phyloP scores from a whole-genome alignment of 2,113 vertebrate genomes.

The Ictalurus furcatus region DNA sequence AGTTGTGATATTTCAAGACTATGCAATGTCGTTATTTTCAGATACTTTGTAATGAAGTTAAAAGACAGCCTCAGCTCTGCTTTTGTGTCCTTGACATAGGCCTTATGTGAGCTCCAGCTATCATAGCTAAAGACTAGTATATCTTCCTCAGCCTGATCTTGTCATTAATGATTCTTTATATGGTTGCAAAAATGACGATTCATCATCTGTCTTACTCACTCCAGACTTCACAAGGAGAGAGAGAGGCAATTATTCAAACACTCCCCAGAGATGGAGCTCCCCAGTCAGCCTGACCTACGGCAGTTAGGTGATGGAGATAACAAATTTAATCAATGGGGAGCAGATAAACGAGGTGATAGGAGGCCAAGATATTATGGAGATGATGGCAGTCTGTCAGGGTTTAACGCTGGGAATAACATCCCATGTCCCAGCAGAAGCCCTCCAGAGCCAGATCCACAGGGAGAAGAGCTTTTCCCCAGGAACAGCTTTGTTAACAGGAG shows the following conservation, averaged over 20 bases:
- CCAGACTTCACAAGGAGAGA: constrained; percentile 13
- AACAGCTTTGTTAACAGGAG: neutral
- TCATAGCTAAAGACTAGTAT: constrained; percentile 44
- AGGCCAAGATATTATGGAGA: neutral
- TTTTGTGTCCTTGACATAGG: constrained; percentile 6
- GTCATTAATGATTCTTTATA: neutral
- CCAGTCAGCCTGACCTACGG: neutral
- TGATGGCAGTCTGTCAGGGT: neutral
- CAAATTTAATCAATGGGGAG: neutral
- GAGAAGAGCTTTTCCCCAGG: constrained; percentile 10
- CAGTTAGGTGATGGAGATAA: neutral
- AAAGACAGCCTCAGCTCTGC: neutral
- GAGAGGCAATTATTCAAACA: neutral
- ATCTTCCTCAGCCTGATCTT: constrained; percentile 46
- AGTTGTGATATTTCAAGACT: neutral
- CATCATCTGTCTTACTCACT: neutral
- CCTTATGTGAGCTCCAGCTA: constrained; percentile 46
- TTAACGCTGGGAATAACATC: constrained; percentile 16
- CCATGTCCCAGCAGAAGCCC: neutral
- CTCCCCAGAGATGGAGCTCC: neutral
- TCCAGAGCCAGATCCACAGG: neutral
- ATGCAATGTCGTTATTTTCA: neutral
- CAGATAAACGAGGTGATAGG: neutral
- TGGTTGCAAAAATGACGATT: neutral
- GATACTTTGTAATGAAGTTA: neutral